Base-by-base conservation (phyloP, 2,797 vertebrate genomes). In the Nannoperca australis region DNA sequence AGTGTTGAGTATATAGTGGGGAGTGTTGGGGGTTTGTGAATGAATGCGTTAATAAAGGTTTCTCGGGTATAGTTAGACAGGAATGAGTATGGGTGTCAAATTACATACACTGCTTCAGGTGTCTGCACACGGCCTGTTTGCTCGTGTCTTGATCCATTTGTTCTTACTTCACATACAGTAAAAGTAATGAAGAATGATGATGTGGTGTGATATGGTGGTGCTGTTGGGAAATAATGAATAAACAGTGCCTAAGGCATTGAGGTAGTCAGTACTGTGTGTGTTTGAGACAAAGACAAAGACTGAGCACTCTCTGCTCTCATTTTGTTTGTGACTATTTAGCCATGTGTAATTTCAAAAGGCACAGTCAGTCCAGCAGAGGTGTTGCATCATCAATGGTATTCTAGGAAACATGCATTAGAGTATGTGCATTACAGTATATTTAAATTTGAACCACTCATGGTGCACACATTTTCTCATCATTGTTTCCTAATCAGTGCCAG, bases 271-370 rank as follows among this genome's bases (percentile, higher is more conserved):
- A n/a, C 12, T 14, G 12, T 69, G 36, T 60, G 68, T 62, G 18
- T 78, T 47, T 68, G 42, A 66, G 34, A 78, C 36, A 53, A 55
- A 72, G 53, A 58, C 32, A 78, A 60, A 74, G 32, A 42, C 47
- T 34, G 7, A 40, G 38, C 12, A 40, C 3, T 40, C 36, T 9
- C 15, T 24, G 69, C 27, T 40, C 42, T 51, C 24, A 13, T 24
- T 54, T 50, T 50, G 44, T 68, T 30, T 61, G 22, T 65, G 8
- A 60, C 22, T 30, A 3, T 55, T 70, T 50, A 40, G 58, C 34
- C 24, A 64, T 36, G 24, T 66, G 44, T 60, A 24, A 17, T 50
- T 69, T 73, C 12, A 27, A 67, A 42, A 36, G 68, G 10, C 15
- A 5, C 14, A 17, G 10, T 53, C 30, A 36, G 24, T 15, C 27